These are phyloP conservation scores for Procavia capensis DNA, from an alignment of 2,113 vertebrate species.

Conservation along the genomic window DNA sequence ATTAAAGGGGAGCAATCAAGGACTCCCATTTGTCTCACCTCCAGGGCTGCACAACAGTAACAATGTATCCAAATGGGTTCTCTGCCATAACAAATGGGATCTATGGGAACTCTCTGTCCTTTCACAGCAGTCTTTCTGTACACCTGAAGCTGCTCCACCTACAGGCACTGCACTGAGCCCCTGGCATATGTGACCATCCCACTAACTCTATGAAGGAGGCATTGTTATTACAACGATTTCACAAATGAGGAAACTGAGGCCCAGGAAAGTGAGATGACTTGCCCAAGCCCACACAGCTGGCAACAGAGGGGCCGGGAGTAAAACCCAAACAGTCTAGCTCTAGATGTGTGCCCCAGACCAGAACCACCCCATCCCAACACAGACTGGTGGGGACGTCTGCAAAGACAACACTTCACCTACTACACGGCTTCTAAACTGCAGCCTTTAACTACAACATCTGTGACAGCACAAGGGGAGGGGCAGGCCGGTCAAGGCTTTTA, in stretches of 20 bases:
- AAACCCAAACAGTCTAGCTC: neutral
- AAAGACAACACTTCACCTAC: too few species aligned
- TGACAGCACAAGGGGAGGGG: neutral
- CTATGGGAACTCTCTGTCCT: neutral
- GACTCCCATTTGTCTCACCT: too few species aligned
- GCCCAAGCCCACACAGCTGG: neutral
- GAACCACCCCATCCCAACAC: neutral
- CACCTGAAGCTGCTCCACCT: neutral
- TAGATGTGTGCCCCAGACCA: too few species aligned
- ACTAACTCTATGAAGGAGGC: neutral
- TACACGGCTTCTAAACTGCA: rapidly evolving
- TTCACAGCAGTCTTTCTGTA: neutral
- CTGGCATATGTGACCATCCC: neutral
- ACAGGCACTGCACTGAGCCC: too few species aligned
- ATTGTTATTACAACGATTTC: neutral
- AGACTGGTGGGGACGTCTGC: rapidly evolving
- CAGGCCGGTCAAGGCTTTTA: rapidly evolving
- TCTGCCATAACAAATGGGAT: too few species aligned
- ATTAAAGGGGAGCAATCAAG: too few species aligned
- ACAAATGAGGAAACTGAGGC: neutral
- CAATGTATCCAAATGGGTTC: too few species aligned
- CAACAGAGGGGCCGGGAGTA: neutral
- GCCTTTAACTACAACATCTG: neutral
- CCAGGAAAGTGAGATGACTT: neutral
- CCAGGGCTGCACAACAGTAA: too few species aligned